phyloP scores from a whole-genome alignment of 2,113 vertebrate genomes.

The Ancistrus triradiatus region DNA sequence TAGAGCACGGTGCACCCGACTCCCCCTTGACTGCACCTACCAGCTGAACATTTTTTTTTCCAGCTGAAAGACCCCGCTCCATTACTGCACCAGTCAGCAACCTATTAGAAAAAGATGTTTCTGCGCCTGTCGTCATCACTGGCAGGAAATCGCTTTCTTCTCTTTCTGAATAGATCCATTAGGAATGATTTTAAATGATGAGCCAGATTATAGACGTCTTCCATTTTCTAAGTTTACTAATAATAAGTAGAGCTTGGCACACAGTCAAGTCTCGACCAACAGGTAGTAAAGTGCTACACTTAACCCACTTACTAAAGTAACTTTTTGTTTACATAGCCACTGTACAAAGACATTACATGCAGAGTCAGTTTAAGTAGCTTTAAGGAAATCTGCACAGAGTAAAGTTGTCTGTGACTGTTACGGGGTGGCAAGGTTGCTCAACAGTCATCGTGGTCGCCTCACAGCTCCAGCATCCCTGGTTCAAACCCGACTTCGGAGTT shows the following conservation, averaged over 20 bases:
- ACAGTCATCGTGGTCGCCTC: too few species aligned
- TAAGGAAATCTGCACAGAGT: too few species aligned
- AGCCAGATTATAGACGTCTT: background rate
- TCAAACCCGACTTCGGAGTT: too few species aligned
- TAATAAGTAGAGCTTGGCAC: background rate
- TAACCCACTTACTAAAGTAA: too few species aligned
- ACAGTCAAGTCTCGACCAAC: background rate
- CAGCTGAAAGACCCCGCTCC: slow-evolving; percentile 19
- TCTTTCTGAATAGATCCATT: background rate
- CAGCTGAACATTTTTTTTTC: slow-evolving; percentile 21
- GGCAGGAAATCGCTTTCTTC: background rate
- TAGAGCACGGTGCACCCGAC: slow-evolving; percentile 4
- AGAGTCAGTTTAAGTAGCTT: too few species aligned
- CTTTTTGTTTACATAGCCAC: too few species aligned
- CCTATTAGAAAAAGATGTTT: slow-evolving; percentile 26
- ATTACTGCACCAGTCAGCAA: slow-evolving; percentile 14
- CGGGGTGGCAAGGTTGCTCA: too few species aligned
- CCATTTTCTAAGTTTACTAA: background rate
- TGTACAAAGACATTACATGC: too few species aligned
- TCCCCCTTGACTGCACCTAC: background rate
- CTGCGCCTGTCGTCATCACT: slow-evolving; percentile 3
- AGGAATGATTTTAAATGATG: background rate
- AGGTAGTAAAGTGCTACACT: too few species aligned
- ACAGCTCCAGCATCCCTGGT: too few species aligned
- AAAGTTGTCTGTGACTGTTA: too few species aligned